Evolutionary conservation across 2,113 vertebrate genomes (phyloP).

Genomic region (Nycticryphes semicollaris): DNA sequence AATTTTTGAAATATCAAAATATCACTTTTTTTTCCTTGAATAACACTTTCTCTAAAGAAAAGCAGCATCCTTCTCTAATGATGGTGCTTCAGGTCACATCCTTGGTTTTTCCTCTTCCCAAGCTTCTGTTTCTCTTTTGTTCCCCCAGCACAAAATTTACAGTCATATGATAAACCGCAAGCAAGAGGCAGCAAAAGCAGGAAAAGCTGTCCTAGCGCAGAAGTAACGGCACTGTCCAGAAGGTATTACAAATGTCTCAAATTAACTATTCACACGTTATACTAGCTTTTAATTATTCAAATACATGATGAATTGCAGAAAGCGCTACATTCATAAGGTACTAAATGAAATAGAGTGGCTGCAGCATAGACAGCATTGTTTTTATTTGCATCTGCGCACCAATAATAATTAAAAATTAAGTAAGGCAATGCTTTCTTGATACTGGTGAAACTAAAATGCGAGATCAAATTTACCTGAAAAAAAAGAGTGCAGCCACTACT

Average conservation of each 20-base stretch:
- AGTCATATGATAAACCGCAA: neutral
- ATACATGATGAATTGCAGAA: neutral
- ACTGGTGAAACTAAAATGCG: neutral
- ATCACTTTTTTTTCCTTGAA: neutral
- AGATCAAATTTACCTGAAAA: neutral
- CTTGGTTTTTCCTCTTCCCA: neutral
- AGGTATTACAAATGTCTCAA: neutral
- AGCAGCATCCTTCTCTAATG: neutral
- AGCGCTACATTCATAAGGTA: neutral
- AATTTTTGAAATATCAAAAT: neutral
- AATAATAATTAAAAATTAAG: neutral
- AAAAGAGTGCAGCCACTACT: neutral
- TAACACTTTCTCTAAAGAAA: neutral
- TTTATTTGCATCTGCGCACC: neutral
- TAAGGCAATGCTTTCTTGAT: neutral
- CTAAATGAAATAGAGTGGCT: neutral
- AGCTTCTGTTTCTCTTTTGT: neutral
- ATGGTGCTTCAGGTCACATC: neutral
- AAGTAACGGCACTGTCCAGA: neutral
- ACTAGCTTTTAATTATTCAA: slow-evolving; percentile 5
- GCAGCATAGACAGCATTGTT: neutral
- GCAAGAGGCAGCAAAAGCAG: neutral
- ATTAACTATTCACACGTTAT: neutral
- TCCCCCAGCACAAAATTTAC: neutral
- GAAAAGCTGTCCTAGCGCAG: neutral